Conservation (phyloP, 2,113 vertebrate genomes). For the Tor tambroides region DNA sequence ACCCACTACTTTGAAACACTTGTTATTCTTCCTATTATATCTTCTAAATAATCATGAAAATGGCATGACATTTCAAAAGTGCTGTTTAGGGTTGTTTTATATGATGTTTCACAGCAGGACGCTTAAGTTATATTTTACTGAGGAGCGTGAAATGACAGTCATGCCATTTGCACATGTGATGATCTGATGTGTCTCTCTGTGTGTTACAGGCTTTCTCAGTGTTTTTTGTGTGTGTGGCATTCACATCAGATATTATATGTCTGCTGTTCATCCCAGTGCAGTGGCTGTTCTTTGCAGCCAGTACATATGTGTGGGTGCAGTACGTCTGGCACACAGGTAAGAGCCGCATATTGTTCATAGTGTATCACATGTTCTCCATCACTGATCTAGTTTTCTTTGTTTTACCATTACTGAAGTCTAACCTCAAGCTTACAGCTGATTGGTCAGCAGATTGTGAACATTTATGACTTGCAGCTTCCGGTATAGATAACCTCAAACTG, state of each 20-base stretch:
- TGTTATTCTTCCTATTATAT: not conserved
- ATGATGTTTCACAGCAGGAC: not conserved
- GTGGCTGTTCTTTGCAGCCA: slow-evolving; percentile 99
- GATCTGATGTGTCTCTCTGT: slow-evolving; percentile 49
- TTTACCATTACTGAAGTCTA: not conserved
- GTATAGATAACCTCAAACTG: not conserved
- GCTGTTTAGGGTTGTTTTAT: not conserved
- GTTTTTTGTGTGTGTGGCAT: slow-evolving; percentile 99
- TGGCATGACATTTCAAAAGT: not conserved
- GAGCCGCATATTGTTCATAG: slow-evolving; percentile 30
- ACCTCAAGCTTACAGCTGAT: not conserved
- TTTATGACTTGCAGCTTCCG: not conserved
- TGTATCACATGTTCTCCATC: not conserved
- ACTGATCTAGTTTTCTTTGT: not conserved
- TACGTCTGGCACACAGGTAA: slow-evolving; percentile 99
- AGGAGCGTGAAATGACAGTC: not conserved
- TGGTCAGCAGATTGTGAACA: not conserved
- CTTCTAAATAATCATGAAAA: not conserved
- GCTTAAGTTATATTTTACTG: not conserved
- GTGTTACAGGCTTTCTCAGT: slow-evolving; percentile 93
- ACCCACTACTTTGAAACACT: not conserved
- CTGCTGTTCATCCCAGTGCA: slow-evolving; percentile 99
- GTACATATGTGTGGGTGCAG: slow-evolving; percentile 99
- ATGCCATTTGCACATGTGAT: not conserved
- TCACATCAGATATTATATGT: slow-evolving; percentile 99